Percentiles rank a stretch among this genome's conserved stretches.
phyloP scores from a whole-genome alignment of 2,113 vertebrate genomes.

The Caranx melampygus region DNA sequence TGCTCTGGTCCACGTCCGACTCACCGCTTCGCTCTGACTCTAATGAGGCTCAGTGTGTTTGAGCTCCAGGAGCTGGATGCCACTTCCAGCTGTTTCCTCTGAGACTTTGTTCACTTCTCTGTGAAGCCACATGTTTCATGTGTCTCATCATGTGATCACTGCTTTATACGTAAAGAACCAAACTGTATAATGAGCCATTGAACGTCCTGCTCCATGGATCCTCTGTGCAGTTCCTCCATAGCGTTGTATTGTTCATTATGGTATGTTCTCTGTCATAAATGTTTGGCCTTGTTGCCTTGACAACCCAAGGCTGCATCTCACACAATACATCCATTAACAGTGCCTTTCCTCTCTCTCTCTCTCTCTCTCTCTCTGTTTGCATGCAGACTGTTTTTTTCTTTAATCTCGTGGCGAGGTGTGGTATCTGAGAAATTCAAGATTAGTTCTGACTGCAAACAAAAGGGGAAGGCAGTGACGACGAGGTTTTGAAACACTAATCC shows the following conservation, averaged over 20 bases:
- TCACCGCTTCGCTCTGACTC: neutral
- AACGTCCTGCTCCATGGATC: constrained; percentile 54
- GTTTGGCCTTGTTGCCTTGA: constrained; percentile 76
- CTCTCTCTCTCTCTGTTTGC: constrained; percentile 46
- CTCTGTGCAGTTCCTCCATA: constrained; percentile 70
- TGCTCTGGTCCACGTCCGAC: constrained; percentile 13
- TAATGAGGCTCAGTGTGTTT: no score
- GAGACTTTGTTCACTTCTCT: no score
- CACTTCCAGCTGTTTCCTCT: no score
- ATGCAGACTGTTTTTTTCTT: constrained; percentile 27
- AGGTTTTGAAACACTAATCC: constrained; percentile 23
- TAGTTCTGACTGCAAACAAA: constrained; percentile 44
- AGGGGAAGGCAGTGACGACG: neutral
- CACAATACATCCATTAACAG: constrained; percentile 72
- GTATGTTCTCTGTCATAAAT: constrained; percentile 72
- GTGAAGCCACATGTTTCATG: no score
- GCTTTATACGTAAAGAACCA: neutral
- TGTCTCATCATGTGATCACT: no score
- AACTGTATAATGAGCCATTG: constrained; percentile 64
- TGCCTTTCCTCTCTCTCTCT: neutral
- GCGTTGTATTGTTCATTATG: constrained; percentile 75
- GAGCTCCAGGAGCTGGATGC: no score
- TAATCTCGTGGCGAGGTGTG: constrained; percentile 42
- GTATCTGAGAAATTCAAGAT: constrained; percentile 55
- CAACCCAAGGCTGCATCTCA: constrained; percentile 62